These are phyloP conservation scores for Paramormyrops hopkinsi DNA, from an alignment of 2,797 vertebrate genomes.

Conservation along the genomic window DNA sequence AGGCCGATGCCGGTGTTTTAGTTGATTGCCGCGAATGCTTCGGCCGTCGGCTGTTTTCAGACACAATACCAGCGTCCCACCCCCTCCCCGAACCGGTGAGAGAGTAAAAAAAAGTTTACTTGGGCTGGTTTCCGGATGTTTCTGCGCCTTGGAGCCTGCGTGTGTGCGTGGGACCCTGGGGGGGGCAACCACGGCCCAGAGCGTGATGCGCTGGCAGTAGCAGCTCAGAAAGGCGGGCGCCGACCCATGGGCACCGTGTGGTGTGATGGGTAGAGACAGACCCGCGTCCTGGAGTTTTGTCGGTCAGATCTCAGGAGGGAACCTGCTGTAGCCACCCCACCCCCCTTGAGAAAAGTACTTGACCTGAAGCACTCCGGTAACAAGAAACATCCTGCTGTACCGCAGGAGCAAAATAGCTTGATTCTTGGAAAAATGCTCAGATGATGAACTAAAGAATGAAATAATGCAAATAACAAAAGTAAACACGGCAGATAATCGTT, in stretches of 20 bases:
- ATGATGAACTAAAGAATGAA: background rate
- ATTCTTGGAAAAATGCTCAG: background rate
- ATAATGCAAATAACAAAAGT: background rate
- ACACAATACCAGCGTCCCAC: slow-evolving; percentile 40
- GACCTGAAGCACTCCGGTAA: background rate
- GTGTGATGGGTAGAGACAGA: background rate
- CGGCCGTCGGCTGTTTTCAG: slow-evolving; percentile 55
- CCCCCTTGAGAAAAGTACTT: background rate
- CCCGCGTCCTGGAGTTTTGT: background rate
- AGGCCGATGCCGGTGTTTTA: slow-evolving; percentile 56
- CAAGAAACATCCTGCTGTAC: background rate
- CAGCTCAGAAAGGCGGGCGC: background rate
- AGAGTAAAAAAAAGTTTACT: background rate
- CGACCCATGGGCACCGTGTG: background rate
- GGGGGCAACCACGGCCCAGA: background rate
- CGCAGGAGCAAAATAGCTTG: background rate
- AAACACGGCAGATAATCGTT: background rate
- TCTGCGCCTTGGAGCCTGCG: background rate
- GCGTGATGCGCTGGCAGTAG: background rate
- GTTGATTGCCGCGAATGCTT: slow-evolving; percentile 58
- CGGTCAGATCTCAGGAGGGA: background rate
- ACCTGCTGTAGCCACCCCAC: background rate
- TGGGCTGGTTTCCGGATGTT: background rate
- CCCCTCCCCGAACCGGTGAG: background rate
- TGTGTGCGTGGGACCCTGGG: background rate